Conservation (phyloP, 2,888 invertebrate species). For the Oxytorus armatus region DNA sequence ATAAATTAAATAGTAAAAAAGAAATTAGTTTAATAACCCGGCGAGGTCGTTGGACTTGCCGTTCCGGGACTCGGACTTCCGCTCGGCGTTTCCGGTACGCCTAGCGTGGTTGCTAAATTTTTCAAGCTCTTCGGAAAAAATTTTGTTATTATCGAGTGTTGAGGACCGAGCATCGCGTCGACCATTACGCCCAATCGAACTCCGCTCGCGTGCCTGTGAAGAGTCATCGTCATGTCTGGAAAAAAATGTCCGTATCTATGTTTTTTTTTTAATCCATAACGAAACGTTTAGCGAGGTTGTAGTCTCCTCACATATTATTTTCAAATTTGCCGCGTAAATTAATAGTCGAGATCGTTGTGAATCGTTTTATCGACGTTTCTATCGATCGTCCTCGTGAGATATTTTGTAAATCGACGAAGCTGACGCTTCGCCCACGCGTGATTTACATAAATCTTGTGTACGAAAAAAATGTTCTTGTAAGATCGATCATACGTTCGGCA, state of each 20-base stretch:
- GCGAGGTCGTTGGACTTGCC: constrained; percentile 75
- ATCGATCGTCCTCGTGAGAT: too few relatives aligned
- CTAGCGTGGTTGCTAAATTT: constrained; percentile 78
- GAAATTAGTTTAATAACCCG: constrained; percentile 73
- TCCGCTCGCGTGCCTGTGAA: constrained; percentile 89
- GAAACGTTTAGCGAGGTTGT: not conserved
- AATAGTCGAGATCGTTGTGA: too few relatives aligned
- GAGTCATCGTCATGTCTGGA: constrained; percentile 90
- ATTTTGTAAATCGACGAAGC: too few relatives aligned
- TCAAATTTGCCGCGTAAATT: too few relatives aligned
- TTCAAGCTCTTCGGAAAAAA: constrained; percentile 78
- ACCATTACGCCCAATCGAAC: constrained; percentile 90
- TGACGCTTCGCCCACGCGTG: too few relatives aligned
- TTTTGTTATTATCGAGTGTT: constrained; percentile 85
- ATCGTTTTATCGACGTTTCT: too few relatives aligned
- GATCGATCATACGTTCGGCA: too few relatives aligned
- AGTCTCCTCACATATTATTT: too few relatives aligned
- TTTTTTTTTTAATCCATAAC: not conserved
- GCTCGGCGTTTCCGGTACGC: constrained; percentile 75
- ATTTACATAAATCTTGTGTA: too few relatives aligned
- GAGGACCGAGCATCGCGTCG: constrained; percentile 89
- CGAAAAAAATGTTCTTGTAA: too few relatives aligned
- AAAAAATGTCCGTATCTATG: constrained; percentile 65
- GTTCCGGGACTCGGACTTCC: constrained; percentile 77
- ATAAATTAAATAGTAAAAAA: constrained; percentile 22